phyloP scores from a whole-genome alignment of 2,113 vertebrate genomes.

The Brienomyrus longianalis region DNA sequence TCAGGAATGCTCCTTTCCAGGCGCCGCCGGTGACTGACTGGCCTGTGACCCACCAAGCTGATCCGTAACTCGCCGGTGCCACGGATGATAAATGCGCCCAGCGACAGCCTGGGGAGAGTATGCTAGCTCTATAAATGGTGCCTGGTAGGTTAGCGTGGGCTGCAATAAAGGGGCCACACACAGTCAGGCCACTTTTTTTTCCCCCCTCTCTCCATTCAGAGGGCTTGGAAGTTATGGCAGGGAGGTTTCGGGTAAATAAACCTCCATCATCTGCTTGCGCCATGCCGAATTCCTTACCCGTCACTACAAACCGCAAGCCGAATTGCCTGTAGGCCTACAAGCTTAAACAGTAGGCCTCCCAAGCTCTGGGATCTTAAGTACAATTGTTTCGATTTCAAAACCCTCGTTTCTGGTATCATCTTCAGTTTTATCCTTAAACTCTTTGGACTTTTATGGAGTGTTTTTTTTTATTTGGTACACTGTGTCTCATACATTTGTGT shows the following conservation, averaged over 20 bases:
- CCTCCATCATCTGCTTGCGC: constrained; percentile 64
- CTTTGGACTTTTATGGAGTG: background rate
- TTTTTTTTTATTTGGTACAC: background rate
- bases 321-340: constrained; percentile 7
- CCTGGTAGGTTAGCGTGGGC: constrained; percentile 71
- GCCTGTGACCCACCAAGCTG: constrained; percentile 48
- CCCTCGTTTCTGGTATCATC: constrained; percentile 1
- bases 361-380: constrained; percentile 5
- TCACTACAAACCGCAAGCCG: background rate
- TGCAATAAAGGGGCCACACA: constrained; percentile 70
- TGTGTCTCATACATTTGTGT: background rate
- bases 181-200: constrained; percentile 46
- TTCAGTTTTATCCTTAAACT: constrained; percentile 6
- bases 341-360: constrained; percentile 2
- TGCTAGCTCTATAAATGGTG: constrained; percentile 74
- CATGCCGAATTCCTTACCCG: constrained; percentile 48
- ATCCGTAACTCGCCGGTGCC: constrained; percentile 59
- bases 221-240: constrained; percentile 72
- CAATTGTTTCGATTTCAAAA: background rate
- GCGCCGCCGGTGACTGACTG: constrained; percentile 53
- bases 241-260: constrained; percentile 66
- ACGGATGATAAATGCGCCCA: constrained; percentile 65
- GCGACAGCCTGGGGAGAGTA: constrained; percentile 69
- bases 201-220: constrained; percentile 63
- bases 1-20: constrained; percentile 73